Base-by-base conservation (phyloP, 92 coral and sea anemone genomes). In the Zoanthus gigantus region DNA sequence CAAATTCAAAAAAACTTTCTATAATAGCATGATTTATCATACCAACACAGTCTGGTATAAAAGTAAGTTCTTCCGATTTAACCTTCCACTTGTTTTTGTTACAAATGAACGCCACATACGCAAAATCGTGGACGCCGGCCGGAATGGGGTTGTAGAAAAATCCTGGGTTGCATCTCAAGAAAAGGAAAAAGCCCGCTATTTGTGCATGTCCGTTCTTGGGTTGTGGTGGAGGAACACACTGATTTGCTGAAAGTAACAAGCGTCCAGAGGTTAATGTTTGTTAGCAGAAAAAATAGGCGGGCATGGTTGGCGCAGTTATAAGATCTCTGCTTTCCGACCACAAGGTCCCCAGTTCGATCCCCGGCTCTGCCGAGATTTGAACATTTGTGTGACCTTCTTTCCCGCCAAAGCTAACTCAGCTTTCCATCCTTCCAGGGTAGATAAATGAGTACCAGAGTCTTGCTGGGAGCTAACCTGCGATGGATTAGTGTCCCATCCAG, bases 1-100 rank as follows among this genome's bases (percentile, higher is more conserved):
- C 2, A 50, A 50, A 11, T 3, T 50, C 56, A 7, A 50, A 50
- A 50, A 50, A 50, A 5, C 8, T 50, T 50, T 11, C 9, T 50
- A 50, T 50, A 50, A 7, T 50, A 50, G 56, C 56, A 50, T 50
- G 10, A 7, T 3, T 50, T 50, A 3, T 4, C 56, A 50, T 90
- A 96, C 98, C 89, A 77, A 93, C 88, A 69, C 98, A 96, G 46
- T 94, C 95, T 65, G 96, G 98, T 4, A 79, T 88, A 53, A 82
- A 54, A 0, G 95, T 79, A 31, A 93, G 75, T 6, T 77, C 74
- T 6, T 78, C 44, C 72, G 4, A 83, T 16, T 44, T 14, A 17
- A 50, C 16, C 54, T 28, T 77, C 96, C 98, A 96, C 56, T 96
- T 76, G 16, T 93, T 89, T 1, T 9, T 46, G 7, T 31, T 18